phyloP scores from a whole-genome alignment of 2,797 vertebrate species.

The Enteromius thamalakanensis region DNA sequence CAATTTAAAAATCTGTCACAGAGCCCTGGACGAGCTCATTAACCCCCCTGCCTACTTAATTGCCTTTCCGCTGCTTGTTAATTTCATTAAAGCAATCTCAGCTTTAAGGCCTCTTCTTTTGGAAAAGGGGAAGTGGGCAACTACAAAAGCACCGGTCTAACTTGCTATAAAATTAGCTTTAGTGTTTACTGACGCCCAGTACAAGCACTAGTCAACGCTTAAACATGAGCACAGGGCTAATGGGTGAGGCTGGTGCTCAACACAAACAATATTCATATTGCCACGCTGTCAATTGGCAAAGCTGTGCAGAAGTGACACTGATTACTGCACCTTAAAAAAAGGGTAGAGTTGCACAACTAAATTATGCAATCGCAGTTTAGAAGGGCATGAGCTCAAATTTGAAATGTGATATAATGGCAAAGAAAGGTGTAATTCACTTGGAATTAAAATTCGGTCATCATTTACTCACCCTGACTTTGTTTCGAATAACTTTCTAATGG shows the following conservation, averaged over 20 bases:
- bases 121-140: background rate
- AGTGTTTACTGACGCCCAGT: conserved; percentile 17
- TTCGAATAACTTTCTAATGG: background rate
- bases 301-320: background rate
- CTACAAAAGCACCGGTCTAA: background rate
- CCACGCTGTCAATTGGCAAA: background rate
- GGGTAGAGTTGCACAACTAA: background rate
- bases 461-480: conserved; percentile 7
- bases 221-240: conserved; percentile 13
- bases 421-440: background rate
- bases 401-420: background rate
- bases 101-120: conserved; percentile 20
- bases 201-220: conserved; percentile 8
- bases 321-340: conserved; percentile 10
- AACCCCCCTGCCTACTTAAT: conserved; percentile 75
- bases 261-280: conserved; percentile 28
- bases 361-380: background rate
- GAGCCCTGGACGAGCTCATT: conserved; percentile 70
- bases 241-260: background rate
- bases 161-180: conserved; percentile 5
- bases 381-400: background rate
- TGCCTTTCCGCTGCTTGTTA: conserved; percentile 69
- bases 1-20: conserved; percentile 75
- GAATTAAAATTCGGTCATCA: background rate
- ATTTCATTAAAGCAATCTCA: conserved; percentile 74